Evolutionary conservation across 2,113 vertebrate species (phyloP).

Genomic region (Origma solitaria): DNA sequence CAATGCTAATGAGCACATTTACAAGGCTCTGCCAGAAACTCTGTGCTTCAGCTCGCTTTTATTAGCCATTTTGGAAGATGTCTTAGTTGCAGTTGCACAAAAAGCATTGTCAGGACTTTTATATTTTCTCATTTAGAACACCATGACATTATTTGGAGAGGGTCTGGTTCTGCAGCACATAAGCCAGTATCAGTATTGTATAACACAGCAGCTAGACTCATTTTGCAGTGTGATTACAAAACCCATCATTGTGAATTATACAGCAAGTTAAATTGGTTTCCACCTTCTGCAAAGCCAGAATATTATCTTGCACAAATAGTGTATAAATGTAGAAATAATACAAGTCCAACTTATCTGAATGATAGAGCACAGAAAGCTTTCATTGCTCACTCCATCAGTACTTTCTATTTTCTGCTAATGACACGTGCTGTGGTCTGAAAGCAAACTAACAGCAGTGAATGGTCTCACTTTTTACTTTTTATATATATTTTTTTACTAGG

Average conservation of each 20-base stretch:
- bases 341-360: not conserved
- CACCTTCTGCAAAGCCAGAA: conserved; percentile 31
- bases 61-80: conserved; percentile 31
- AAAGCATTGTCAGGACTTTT: conserved; percentile 45
- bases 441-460: not conserved
- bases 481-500: not conserved
- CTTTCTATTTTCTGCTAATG: conserved; percentile 16
- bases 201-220: conserved; percentile 46
- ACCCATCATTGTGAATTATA: conserved; percentile 61
- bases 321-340: conserved; percentile 61
- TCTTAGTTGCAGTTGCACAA: conserved; percentile 51
- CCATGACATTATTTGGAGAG: conserved; percentile 27
- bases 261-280: conserved; percentile 56
- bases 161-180: not conserved
- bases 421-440: not conserved
- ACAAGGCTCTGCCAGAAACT: not conserved
- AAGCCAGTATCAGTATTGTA: conserved; percentile 24
- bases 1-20: conserved; percentile 32
- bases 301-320: conserved; percentile 58
- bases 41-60: not conserved
- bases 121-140: conserved; percentile 45
- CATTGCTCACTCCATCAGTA: not conserved
- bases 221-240: conserved; percentile 63
- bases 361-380: conserved; percentile 4
- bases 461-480: not conserved